Base-by-base conservation (phyloP, 1,140 invertebrate genomes). In the Thaumatotibia leucotreta region DNA sequence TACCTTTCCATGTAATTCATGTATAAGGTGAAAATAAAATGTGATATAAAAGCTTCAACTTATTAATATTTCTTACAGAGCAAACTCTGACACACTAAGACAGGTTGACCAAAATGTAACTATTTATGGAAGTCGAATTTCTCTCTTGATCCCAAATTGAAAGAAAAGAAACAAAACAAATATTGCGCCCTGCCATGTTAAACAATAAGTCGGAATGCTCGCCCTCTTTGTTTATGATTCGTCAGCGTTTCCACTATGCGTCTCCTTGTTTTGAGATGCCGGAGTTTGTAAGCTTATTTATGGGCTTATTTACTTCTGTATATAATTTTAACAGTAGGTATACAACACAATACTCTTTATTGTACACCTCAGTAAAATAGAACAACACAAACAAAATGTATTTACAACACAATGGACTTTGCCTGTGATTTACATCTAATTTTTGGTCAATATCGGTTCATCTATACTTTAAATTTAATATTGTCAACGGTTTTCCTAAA, bases 201-300 rank as follows among this genome's bases (percentile, higher is more conserved):
- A 77, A 80, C 77, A 75, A 82, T 80, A 80, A 79, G 76, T 79
- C 58, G 35, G 52, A 50, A 68, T 68, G 39, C 49, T 73, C 11
- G 62, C 61, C 52, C 66, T 74, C 66, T 78, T 76, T 78, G 72
- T 76, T 76, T 76, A 72, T 69, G 71, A 74, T 72, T 69, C 62
- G 50, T 5, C 66, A 66, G 65, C 73, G 62, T 39, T 24, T 24
- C 31, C n/a, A 29, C 27, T 58, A 31, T 58, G 23, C 24, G n/a
- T 14, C 24, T 58, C n/a, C 20, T 54, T 27, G 23, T 52, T 52
- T 2, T 45, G 8, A 9, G 39, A 20, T 1, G 39, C 39, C n/a
- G n/a, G 17, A 9, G 9, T 9, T 6, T 9, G 17, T 20, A 6
- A 20, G 39, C 39, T 20, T n/a, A 45, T 45, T 8, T 45, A 20